Conservation (phyloP, 2,113 vertebrate species). For the Dolichotis patagonum region DNA sequence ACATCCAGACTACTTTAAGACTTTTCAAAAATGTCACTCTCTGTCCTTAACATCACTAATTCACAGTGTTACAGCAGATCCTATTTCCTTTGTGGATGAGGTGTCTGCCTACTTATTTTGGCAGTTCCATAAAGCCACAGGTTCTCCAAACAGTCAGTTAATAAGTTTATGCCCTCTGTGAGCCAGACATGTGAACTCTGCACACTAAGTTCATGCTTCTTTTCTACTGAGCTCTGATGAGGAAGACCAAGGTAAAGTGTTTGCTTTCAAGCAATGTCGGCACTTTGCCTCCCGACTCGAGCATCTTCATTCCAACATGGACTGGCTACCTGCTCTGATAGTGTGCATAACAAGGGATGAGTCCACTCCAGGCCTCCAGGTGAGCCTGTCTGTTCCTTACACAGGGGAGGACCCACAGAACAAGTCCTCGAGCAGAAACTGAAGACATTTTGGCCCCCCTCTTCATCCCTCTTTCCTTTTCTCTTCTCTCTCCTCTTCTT, state of each 20-base stretch:
- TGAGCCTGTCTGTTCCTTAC: background rate
- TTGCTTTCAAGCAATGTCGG: background rate
- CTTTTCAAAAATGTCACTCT: background rate
- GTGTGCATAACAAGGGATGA: background rate
- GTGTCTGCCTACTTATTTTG: conserved; percentile 2
- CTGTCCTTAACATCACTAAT: background rate
- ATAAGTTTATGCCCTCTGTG: conserved; percentile 9
- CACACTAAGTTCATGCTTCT: background rate
- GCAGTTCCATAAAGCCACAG: background rate
- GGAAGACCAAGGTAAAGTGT: conserved; percentile 5
- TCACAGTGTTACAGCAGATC: background rate
- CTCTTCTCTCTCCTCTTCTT: background rate
- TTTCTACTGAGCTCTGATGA: background rate
- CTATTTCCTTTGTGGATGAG: background rate
- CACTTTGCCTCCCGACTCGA: background rate
- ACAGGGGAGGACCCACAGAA: background rate
- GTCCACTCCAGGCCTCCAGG: background rate
- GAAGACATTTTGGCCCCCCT: background rate
- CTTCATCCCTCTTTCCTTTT: background rate
- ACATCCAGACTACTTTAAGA: background rate
- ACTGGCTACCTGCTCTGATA: background rate
- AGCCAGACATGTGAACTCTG: background rate
- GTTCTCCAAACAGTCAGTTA: conserved; percentile 31
- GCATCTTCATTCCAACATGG: background rate
- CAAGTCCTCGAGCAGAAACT: background rate